Conservation (phyloP, 64 coral and sea anemone genomes). For the Stichodactyla mertensii region DNA sequence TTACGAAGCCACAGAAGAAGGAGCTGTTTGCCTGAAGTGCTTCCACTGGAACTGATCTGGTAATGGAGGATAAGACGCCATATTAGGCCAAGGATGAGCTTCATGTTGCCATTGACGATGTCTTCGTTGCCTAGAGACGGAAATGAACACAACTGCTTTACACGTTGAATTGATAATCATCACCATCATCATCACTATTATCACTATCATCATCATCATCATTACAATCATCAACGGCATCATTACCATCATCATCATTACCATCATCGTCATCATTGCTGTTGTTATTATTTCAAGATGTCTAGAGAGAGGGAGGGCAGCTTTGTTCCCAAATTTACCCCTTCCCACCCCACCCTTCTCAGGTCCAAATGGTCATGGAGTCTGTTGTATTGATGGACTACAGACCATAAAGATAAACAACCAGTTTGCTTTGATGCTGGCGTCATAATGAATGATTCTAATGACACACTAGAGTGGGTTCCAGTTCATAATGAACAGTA, state of each 20-base stretch:
- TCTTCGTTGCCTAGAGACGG: conserved; percentile 71
- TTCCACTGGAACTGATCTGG: conserved; percentile 93
- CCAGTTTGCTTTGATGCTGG: neutral
- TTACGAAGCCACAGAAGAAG: conserved; percentile 81
- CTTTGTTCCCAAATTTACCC: too few relatives aligned
- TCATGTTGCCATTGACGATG: conserved; percentile 91
- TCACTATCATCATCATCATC: too few relatives aligned
- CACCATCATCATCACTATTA: too few relatives aligned
- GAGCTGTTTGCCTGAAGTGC: conserved; percentile 84
- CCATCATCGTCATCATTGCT: too few relatives aligned
- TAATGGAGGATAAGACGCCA: conserved; percentile 95
- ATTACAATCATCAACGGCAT: too few relatives aligned
- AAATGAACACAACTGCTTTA: neutral
- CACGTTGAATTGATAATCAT: too few relatives aligned
- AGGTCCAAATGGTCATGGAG: neutral
- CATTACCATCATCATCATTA: too few relatives aligned
- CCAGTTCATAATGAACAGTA: neutral
- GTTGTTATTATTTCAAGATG: too few relatives aligned
- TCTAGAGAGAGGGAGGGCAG: too few relatives aligned
- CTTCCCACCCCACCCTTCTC: too few relatives aligned
- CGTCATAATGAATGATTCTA: neutral
- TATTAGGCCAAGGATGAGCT: conserved; percentile 87
- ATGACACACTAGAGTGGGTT: neutral
- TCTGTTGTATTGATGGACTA: neutral
- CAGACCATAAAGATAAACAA: neutral